Base-by-base conservation (phyloP, 2,888 invertebrate species). In the Yponomeuta plumbellus region DNA sequence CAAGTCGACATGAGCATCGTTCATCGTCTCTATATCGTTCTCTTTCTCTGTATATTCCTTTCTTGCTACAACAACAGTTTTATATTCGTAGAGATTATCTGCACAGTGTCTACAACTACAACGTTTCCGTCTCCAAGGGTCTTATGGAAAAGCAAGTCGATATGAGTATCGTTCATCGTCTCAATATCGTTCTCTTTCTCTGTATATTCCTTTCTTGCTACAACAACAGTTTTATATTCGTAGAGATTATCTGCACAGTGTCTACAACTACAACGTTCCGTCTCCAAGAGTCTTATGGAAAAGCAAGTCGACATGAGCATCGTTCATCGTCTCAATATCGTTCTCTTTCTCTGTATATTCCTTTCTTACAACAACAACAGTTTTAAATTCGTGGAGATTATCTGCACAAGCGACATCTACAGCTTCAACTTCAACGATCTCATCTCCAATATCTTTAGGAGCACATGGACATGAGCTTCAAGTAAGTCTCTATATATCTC, bases 221-320 rank as follows among this genome's bases (percentile, higher is more conserved):
- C 61, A 92, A 93, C 69, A 96, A 95, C 80, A 86, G 91, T 2
- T 93, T 94, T 0, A 81, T 96, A 44, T 94, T 94, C 69, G 83
- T 89, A 2, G 94, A 94, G 69, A 76, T 83, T 4, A 92, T 92
- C 13, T 93, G 93, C 70, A 86, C 4, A 86, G 85, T 57, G 83
- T 93, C 74, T 85, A 90, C 63, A 94, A 94, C 1, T 97, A 96
- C 77, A 85, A 92, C 17, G 92, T 73, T 97, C 97, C 0, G 85
- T 97, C 64, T 97, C 97, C 0, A 95, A 95, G 75, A 96, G 95
- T 74, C 93, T 97, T 89, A 94, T 94, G n/a, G n/a, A n/a, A n/a
- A n/a, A n/a, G n/a, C n/a, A n/a, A n/a, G 85, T 97, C 58, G 94
- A 94, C 71, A 82, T 97, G n/a, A n/a, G n/a, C n/a, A n/a, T n/a